A percentile compares a stretch with the other conserved stretches of the same genome.
Conservation (phyloP, 1,140 invertebrate genomes). For the Drosophila erecta region DNA sequence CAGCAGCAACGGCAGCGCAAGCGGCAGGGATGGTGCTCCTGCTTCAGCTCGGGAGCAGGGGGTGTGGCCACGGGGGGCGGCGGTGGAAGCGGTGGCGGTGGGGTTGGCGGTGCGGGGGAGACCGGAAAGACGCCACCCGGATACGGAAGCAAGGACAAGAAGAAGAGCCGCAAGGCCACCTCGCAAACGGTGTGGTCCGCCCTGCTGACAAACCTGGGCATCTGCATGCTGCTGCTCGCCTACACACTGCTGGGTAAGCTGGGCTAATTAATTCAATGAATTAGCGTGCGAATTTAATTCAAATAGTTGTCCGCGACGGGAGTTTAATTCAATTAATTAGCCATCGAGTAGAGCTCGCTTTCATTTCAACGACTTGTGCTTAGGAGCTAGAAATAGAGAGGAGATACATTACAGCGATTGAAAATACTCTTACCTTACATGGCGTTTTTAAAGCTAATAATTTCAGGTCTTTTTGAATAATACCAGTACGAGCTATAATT, state of each 20-base stretch:
- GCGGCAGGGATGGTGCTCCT: slow-evolving; percentile 66
- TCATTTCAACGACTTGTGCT: neutral
- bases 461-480: no score
- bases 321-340: slow-evolving; percentile 2
- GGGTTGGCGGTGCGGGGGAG: slow-evolving; percentile 1
- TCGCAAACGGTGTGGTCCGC: slow-evolving; percentile 86
- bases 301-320: neutral
- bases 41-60: slow-evolving; percentile 46
- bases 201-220: slow-evolving; percentile 93
- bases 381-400: no score
- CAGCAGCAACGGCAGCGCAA: slow-evolving; percentile 46
- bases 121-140: slow-evolving; percentile 56
- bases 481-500: neutral
- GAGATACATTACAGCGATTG: no score
- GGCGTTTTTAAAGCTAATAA: no score
- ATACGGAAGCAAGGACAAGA: slow-evolving; percentile 74
- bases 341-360: neutral
- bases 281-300: slow-evolving; percentile 2
- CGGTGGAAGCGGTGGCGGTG: neutral
- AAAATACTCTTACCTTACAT: no score
- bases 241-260: slow-evolving; percentile 91
- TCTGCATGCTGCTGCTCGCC: slow-evolving; percentile 93
- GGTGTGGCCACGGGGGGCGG: neutral
- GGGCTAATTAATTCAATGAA: slow-evolving; percentile 10
- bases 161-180: slow-evolving; percentile 73